phyloP scores from a whole-genome alignment of 2,113 vertebrate genomes.

The Xiphias gladius region DNA sequence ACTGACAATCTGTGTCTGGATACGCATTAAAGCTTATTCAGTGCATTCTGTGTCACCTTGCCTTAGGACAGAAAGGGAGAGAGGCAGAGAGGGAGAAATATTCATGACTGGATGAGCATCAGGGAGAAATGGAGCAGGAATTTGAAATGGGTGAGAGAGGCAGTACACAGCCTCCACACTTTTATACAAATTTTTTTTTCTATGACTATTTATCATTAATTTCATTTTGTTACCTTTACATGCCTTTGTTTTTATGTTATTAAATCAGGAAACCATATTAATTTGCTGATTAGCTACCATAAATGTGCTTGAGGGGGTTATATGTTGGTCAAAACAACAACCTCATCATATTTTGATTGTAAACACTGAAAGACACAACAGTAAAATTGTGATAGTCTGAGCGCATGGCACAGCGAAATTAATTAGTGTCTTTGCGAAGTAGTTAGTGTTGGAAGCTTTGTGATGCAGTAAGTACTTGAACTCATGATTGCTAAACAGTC shows the following conservation, averaged over 20 bases:
- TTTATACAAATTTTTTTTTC: neutral
- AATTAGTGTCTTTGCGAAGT: neutral
- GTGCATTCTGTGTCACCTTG: conserved; percentile 55
- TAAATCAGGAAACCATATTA: neutral
- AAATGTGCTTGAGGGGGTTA: neutral
- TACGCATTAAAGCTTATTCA: conserved; percentile 62
- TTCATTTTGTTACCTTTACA: neutral
- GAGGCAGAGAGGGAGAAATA: conserved; percentile 27
- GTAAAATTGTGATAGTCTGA: neutral
- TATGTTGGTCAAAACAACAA: neutral
- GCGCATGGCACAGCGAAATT: neutral
- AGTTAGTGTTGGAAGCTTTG: too few species aligned
- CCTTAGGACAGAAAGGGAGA: conserved; percentile 49
- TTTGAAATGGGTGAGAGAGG: conserved; percentile 12
- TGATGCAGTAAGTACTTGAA: too few species aligned
- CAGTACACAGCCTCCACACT: neutral
- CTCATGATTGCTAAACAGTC: too few species aligned
- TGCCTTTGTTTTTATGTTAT: neutral
- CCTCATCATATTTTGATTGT: neutral
- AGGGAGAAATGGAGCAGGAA: conserved; percentile 55
- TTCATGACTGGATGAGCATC: conserved; percentile 63
- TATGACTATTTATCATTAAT: conserved; percentile 3
- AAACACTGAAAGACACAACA: neutral
- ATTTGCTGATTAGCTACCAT: neutral
- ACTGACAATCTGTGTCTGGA: conserved; percentile 56